Base-by-base conservation (phyloP, 2,797 vertebrate species). In the Salarias fasciatus region DNA sequence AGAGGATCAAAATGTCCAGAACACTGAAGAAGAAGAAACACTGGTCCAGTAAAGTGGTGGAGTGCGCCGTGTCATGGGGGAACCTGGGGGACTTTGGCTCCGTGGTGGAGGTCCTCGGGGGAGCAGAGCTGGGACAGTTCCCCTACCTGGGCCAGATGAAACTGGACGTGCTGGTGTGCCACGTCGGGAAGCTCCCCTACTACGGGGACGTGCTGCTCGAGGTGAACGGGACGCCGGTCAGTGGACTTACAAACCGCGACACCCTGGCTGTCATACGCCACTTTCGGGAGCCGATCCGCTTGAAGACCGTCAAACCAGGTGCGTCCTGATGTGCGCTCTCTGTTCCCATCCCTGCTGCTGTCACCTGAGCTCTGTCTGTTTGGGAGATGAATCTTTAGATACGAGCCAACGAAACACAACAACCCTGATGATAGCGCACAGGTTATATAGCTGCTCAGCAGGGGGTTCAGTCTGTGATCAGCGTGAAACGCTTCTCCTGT, bases 11-110 rank as follows among this genome's bases (percentile, higher is more conserved):
- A 75, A 98, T 98, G 96, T 98, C 96, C 85, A 95, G 95, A 80
- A 97, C 96, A 35, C 92, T 98, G 90, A 97, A 96, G 88, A 97
- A 95, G 93, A 96, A 95, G 93, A 96, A 96, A 91, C 96, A 98
- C 89, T 98, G 96, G 96, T 93, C 95, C 63, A 88, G 92, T 72
- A 97, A 97, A 90, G 95, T 97, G 90, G 96, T 96, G 92, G 96
- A 98, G 92, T 96, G 95, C 78, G 91, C 94, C 11, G 92, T 96
- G 82, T 95, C 96, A 46, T 96, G 95, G 95, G 94, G 93, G 43
- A 93, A 86, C 85, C 91, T 94, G 45, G 94, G 93, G 4, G 95
- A 96, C 85, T 93, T 95, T 29, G 92, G 93, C 73, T 87, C 93
- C 53, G 89, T 92, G 76, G 88, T 94, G 88, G 93, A 94, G 87